Evolutionary conservation across 1,140 invertebrate genomes (phyloP).

Genomic region (Triops cancriformis): DNA sequence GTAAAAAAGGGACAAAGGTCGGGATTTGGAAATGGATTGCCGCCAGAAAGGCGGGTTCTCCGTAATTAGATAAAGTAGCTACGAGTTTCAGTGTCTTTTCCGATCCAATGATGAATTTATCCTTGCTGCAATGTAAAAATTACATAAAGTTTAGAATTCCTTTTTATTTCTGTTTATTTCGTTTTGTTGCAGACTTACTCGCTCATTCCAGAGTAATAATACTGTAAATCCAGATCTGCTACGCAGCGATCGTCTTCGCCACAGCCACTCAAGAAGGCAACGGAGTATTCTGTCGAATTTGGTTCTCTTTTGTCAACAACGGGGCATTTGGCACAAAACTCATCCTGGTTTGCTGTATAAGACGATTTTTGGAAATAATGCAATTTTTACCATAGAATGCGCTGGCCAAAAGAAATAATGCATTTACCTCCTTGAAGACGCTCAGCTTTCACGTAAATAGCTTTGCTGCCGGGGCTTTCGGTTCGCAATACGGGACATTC

Average conservation of each 20-base stretch:
- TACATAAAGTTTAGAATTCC: no score
- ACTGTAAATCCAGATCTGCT: conserved; percentile 28
- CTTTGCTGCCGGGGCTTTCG: conserved; percentile 26
- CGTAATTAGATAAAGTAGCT: conserved; percentile 28
- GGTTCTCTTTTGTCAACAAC: conserved; percentile 24
- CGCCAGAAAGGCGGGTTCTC: conserved; percentile 31
- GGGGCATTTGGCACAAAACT: conserved; percentile 26
- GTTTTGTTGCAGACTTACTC: conserved; percentile 21
- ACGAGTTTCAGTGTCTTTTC: conserved; percentile 25
- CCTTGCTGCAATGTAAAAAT: not conserved
- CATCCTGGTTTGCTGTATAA: not conserved
- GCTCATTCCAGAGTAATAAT: conserved; percentile 19
- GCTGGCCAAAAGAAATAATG: not conserved
- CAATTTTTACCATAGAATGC: not conserved
- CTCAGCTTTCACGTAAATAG: conserved; percentile 31
- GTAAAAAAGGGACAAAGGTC: conserved; percentile 23
- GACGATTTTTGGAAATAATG: not conserved
- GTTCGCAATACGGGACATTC: not conserved
- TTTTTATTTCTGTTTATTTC: conserved; percentile 28
- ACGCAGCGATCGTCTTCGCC: conserved; percentile 29
- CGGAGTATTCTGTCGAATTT: conserved; percentile 17
- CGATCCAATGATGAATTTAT: conserved; percentile 29
- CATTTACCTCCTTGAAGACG: conserved; percentile 18
- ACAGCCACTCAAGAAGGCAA: conserved; percentile 27
- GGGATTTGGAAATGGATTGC: conserved; percentile 27